Conservation (phyloP, 2,888 invertebrate genomes). For the Machimus rusticus region DNA sequence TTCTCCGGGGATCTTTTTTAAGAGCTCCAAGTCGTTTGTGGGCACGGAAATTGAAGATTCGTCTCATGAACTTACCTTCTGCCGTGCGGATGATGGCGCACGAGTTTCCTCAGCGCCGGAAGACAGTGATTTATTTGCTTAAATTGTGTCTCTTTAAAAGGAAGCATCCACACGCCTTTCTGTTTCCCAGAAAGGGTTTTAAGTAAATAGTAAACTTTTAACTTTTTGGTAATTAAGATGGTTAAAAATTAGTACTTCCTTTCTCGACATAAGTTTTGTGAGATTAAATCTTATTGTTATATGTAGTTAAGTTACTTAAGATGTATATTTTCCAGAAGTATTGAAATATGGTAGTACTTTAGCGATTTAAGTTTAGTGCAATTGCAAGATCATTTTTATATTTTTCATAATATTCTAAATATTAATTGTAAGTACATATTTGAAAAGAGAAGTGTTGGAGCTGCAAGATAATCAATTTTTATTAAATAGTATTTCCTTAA, state of each 20-base stretch:
- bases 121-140: neutral
- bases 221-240: neutral
- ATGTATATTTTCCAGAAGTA: too few relatives aligned
- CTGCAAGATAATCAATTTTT: too few relatives aligned
- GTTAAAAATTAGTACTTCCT: neutral
- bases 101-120: neutral
- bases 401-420: too few relatives aligned
- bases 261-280: too few relatives aligned
- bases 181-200: neutral
- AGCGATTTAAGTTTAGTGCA: too few relatives aligned
- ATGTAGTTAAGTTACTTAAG: too few relatives aligned
- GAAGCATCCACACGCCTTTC: neutral
- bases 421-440: too few relatives aligned
- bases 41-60: neutral
- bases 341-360: too few relatives aligned
- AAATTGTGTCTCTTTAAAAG: neutral
- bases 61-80: neutral
- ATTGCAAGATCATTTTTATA: too few relatives aligned
- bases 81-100: neutral
- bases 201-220: neutral
- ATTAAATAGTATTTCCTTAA: too few relatives aligned
- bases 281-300: too few relatives aligned
- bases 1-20: neutral
- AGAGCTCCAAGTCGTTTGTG: neutral
- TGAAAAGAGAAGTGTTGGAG: too few relatives aligned